phyloP scores from a whole-genome alignment of 2,113 vertebrate genomes.

The Bos indicus region DNA sequence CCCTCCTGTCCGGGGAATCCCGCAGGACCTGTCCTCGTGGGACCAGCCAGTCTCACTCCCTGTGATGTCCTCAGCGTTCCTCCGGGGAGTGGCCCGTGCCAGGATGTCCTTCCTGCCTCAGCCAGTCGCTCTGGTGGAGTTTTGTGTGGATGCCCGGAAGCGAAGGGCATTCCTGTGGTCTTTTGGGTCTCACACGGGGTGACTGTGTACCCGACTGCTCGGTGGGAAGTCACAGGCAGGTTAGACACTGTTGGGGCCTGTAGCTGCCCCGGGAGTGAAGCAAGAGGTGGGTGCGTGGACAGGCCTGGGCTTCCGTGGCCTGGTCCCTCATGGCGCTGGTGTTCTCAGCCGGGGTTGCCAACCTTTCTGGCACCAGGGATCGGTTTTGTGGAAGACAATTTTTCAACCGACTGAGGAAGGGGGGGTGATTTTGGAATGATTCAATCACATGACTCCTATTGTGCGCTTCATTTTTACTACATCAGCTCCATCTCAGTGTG shows the following conservation, averaged over 20 bases:
- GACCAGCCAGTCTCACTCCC: accelerated
- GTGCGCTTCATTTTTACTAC: neutral
- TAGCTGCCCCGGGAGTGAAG: neutral
- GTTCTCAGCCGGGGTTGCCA: neutral
- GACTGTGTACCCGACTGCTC: too few relatives aligned
- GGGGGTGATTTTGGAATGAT: neutral
- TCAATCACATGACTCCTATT: neutral
- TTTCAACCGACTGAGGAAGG: neutral
- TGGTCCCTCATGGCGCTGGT: neutral
- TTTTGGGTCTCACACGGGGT: neutral
- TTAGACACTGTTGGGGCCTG: neutral
- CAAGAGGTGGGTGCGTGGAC: neutral
- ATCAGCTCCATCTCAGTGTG: neutral
- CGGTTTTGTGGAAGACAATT: neutral
- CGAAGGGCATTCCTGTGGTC: neutral
- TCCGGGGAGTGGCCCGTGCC: neutral
- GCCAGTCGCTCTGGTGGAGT: neutral
- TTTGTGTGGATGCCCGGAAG: neutral
- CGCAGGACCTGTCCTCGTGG: accelerated
- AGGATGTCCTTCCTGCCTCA: neutral
- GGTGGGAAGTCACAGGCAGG: accelerated
- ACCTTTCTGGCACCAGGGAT: neutral
- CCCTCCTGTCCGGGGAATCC: accelerated
- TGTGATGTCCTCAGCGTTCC: too few relatives aligned
- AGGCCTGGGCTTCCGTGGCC: accelerated